Conservation (phyloP, 1,140 invertebrate species). For the Lasioglossum baleicum region DNA sequence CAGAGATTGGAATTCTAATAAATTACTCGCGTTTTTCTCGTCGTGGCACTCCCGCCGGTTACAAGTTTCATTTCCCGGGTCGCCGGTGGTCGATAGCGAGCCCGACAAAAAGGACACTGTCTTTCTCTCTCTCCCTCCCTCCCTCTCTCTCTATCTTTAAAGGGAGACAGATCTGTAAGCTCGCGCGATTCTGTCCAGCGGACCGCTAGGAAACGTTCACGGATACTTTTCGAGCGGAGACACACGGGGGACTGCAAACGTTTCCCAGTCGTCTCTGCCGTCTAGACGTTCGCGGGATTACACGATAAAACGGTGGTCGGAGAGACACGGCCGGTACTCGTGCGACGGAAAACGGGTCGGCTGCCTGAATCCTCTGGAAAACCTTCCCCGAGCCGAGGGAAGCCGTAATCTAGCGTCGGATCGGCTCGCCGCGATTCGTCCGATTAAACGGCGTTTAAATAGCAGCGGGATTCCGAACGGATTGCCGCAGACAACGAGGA, state of each 20-base stretch:
- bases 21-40: conserved; percentile 20
- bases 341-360: conserved; percentile 13
- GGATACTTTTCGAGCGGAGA: not conserved
- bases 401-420: conserved; percentile 22
- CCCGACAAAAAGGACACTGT: not conserved
- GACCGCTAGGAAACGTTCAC: not conserved
- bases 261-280: conserved; percentile 11
- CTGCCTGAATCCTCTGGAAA: conserved; percentile 19
- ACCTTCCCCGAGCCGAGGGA: conserved; percentile 28
- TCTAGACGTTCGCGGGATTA: conserved; percentile 37
- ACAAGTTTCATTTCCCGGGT: not conserved
- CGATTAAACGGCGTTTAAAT: conserved; percentile 12
- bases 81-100: not conserved
- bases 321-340: not conserved
- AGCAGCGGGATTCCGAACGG: not conserved
- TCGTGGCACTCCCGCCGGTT: too few relatives aligned
- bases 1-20: conserved; percentile 49
- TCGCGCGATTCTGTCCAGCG: not conserved
- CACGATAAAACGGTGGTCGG: conserved; percentile 14
- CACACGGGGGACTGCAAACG: not conserved
- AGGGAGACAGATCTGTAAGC: not conserved
- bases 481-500: not conserved
- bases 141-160: too few relatives aligned
- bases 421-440: conserved; percentile 4
- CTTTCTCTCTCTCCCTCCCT: too few relatives aligned